A percentile compares a stretch with the other conserved stretches of the same genome.
These are phyloP conservation scores for Nemapogon koenigi DNA, from an alignment of 2,888 invertebrate genomes.

Conservation along the genomic window DNA sequence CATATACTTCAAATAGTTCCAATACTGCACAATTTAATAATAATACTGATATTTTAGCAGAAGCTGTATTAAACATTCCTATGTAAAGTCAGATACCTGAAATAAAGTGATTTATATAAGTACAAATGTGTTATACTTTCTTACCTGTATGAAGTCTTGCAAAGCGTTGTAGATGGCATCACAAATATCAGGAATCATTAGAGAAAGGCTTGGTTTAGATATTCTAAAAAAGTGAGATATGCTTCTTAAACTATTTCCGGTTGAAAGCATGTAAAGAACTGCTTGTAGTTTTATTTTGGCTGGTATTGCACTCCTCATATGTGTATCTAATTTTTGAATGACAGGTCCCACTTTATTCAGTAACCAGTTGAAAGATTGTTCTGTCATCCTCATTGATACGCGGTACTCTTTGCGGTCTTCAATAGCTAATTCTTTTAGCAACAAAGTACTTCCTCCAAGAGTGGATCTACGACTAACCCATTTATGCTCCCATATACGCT, in stretches of 20 bases:
- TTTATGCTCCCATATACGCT: not conserved
- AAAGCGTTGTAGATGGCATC: not conserved
- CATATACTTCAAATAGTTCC: too few species aligned
- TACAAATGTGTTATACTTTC: not conserved
- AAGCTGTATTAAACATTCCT: too few species aligned
- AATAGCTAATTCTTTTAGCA: too few species aligned
- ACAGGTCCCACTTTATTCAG: not conserved
- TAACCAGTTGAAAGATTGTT: not conserved
- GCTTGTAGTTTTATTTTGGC: not conserved
- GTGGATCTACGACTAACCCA: too few species aligned
- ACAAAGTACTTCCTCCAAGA: too few species aligned
- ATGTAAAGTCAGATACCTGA: too few species aligned
- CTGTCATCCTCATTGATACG: not conserved
- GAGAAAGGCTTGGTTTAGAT: not conserved
- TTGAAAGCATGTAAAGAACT: not conserved
- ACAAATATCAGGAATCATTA: not conserved
- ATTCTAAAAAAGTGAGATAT: not conserved
- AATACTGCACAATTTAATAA: too few species aligned
- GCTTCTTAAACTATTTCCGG: not conserved
- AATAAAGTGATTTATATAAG: too few species aligned
- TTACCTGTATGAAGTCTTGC: not conserved
- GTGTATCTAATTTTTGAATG: not conserved
- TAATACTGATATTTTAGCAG: too few species aligned
- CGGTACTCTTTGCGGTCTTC: not conserved
- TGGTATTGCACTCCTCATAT: not conserved